Evolutionary conservation across 2,888 invertebrate genomes (phyloP), one percentile per base, ranked within the genome.

Genomic region (Eudemis profundana): DNA sequence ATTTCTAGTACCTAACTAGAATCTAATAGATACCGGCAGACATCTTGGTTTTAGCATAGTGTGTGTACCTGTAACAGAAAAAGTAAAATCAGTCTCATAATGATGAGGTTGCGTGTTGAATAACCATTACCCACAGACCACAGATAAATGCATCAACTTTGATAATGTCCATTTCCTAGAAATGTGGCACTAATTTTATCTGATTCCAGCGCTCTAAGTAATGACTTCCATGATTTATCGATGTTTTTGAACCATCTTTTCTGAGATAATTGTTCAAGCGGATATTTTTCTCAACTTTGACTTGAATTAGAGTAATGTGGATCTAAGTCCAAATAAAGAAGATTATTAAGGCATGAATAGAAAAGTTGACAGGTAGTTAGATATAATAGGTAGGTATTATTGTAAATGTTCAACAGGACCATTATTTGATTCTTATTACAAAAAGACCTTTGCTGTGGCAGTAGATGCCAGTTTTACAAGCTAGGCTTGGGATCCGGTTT

Each of bases 51-150:
- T 21, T 3, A 19, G 19, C 5, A 10, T 44, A 15, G 40, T 42
- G 23, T 27, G 4, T 7, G 27, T 65, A 60, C 65, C 59, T 60
- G 64, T 4, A 59, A 57, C 49, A 61, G 38, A 63, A 63, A 40
- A 51, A 51, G 36, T 57, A 15, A 64, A 53, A 14, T 53, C n/a
- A 54, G 44, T 44, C 29, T 29, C 17, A 40, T 63, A 63, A 63
- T 29, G 59, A 60, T 5, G 10, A 19, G 19, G 46, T 65, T 4
- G 59, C 65, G 50, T 53, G 65, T n/a, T 12, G 8, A 47, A 40
- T 19, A 46, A 53, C 38, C 38, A 60, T 64, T 65, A 59, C 56
- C 12, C 8, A 5, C n/a, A n/a, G n/a, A n/a, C 27, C 14, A 23
- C 21, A 42, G 29, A 61, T 42, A 50, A 50, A 29, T 51, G 49